These are phyloP conservation scores for Apeira syringaria DNA, from an alignment of 2,888 invertebrate species.

Conservation along the genomic window DNA sequence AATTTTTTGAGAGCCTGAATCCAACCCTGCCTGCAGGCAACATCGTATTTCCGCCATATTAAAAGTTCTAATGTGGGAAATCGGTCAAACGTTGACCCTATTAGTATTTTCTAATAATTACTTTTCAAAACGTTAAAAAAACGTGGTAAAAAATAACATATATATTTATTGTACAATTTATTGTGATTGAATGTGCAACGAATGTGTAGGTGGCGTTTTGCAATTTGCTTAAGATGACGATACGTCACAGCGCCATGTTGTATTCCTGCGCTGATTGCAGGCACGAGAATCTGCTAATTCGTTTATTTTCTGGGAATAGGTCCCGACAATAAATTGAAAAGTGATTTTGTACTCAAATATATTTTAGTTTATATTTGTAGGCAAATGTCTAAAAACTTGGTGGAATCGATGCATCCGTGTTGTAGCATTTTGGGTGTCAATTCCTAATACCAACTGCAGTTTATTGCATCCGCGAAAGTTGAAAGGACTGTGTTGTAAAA, in stretches of 20 bases:
- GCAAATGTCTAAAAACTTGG: conserved; percentile 78
- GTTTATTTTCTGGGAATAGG: conserved; percentile 82
- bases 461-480: conserved; percentile 84
- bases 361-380: conserved; percentile 79
- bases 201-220: conserved; percentile 62
- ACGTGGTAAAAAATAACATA: conserved; percentile 53
- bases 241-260: conserved; percentile 84
- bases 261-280: conserved; percentile 84
- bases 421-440: conserved; percentile 78
- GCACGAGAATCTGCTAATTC: conserved; percentile 84
- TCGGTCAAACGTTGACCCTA: conserved; percentile 78
- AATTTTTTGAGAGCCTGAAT: no score
- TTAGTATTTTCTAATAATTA: conserved; percentile 63
- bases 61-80: conserved; percentile 75
- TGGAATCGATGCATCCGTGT: conserved; percentile 79
- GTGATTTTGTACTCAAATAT: conserved; percentile 83
- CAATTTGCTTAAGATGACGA: conserved; percentile 76
- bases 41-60: conserved; percentile 74
- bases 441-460: conserved; percentile 81
- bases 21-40: no score
- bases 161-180: conserved; percentile 53
- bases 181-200: conserved; percentile 43
- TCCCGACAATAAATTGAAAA: conserved; percentile 78
- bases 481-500: conserved; percentile 84
- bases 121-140: conserved; percentile 51